Evolutionary conservation across 2,888 invertebrate genomes (phyloP).

Genomic region (Hanleya hanleyi): DNA sequence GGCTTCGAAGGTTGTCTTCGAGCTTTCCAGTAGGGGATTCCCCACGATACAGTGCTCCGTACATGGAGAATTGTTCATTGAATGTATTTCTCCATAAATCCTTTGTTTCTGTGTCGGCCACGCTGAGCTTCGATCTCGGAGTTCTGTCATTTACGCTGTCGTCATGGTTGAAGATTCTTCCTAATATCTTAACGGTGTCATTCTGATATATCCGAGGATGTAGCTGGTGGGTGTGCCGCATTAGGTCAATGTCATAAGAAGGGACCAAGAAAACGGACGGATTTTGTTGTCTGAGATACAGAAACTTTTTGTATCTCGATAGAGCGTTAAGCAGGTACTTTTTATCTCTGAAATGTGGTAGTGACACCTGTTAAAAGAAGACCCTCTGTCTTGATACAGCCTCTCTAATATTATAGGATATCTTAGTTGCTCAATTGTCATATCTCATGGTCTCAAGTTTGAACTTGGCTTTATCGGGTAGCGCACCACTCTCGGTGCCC

Average conservation of each 20-base stretch:
- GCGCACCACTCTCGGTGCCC: not conserved
- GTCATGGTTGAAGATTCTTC: constrained; percentile 74
- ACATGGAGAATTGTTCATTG: constrained; percentile 71
- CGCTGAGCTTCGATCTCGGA: constrained; percentile 72
- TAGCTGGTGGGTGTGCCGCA: constrained; percentile 76
- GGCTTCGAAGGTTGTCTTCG: constrained; percentile 64
- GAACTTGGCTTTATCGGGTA: no score
- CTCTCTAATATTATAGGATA: constrained; percentile 70
- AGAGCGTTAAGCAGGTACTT: constrained; percentile 73
- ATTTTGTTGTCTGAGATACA: constrained; percentile 73
- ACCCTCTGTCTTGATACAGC: constrained; percentile 74
- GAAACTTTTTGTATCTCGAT: constrained; percentile 72
- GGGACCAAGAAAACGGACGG: constrained; percentile 74
- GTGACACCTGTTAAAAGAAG: constrained; percentile 75
- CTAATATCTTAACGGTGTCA: constrained; percentile 64
- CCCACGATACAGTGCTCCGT: constrained; percentile 75
- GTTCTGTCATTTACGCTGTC: constrained; percentile 74
- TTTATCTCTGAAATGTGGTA: constrained; percentile 74
- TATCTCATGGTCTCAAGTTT: no score
- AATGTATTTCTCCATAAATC: constrained; percentile 73
- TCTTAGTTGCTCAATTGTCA: not conserved
- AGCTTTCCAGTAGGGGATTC: constrained; percentile 73
- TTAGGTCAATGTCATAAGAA: constrained; percentile 75
- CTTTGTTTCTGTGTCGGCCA: constrained; percentile 73
- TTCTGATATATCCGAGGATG: constrained; percentile 66